A percentile compares a stretch with the other conserved stretches of the same genome.
These are phyloP conservation scores for Chrysodeixis includens DNA, from an alignment of 2,888 invertebrate genomes.

Conservation along the genomic window DNA sequence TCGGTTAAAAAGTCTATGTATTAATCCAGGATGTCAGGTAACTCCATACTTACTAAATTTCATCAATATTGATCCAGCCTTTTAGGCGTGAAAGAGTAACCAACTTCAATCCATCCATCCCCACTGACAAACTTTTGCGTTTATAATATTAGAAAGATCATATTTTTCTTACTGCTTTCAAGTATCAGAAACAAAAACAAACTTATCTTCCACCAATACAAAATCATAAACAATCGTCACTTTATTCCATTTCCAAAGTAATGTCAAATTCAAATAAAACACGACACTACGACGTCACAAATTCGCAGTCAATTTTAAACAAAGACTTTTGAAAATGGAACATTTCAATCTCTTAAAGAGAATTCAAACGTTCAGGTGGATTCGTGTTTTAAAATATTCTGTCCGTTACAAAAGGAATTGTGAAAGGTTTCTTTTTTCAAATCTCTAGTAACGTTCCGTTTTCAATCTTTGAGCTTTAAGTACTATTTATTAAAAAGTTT, in stretches of 20 bases:
- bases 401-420: conserved; percentile 24
- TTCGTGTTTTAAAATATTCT: conserved; percentile 38
- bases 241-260: conserved; percentile 1
- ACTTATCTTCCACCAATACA: background rate
- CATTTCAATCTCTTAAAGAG: conserved; percentile 20
- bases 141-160: too few species aligned
- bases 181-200: too few species aligned
- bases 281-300: background rate
- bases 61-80: too few species aligned
- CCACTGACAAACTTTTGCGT: too few species aligned
- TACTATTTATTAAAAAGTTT: conserved; percentile 18
- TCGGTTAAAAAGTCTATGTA: too few species aligned
- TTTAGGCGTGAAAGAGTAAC: too few species aligned
- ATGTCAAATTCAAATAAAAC: background rate
- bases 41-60: too few species aligned
- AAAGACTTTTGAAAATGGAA: conserved; percentile 20
- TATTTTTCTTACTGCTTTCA: too few species aligned
- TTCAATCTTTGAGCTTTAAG: conserved; percentile 22
- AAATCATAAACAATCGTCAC: background rate
- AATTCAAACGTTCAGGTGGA: conserved; percentile 22
- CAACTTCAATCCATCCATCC: too few species aligned
- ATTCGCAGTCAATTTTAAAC: conserved; percentile 22
- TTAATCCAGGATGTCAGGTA: too few species aligned
- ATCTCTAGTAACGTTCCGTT: conserved; percentile 28
- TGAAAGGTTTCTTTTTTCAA: conserved; percentile 27